Conservation (phyloP, 53 echinoderm and acorn worm genomes). For the Patiria pectinifera region DNA sequence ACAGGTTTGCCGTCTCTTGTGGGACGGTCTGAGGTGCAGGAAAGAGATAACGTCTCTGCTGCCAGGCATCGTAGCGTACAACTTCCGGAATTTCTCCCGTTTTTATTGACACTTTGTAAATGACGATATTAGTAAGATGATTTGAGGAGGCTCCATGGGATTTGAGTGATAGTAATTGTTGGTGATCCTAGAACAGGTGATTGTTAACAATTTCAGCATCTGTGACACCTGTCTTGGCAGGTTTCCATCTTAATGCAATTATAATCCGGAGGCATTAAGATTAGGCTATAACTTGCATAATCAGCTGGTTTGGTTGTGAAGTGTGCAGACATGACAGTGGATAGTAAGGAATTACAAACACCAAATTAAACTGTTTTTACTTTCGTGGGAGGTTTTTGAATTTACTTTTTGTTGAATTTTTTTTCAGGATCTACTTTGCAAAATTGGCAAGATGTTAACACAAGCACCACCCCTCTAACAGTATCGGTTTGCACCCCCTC, state of each 20-base stretch:
- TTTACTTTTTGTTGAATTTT: too few relatives aligned
- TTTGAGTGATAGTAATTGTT: background rate
- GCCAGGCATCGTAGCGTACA: background rate
- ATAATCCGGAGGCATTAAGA: too few relatives aligned
- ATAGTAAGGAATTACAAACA: too few relatives aligned
- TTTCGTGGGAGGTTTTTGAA: too few relatives aligned
- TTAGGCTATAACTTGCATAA: too few relatives aligned
- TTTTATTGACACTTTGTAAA: background rate
- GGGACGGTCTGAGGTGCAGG: background rate
- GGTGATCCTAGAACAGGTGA: background rate
- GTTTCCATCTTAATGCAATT: background rate
- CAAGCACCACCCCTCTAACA: too few relatives aligned
- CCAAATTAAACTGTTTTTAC: too few relatives aligned
- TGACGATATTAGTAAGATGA: background rate
- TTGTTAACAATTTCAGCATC: background rate
- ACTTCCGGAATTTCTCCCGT: background rate
- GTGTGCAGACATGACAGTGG: too few relatives aligned
- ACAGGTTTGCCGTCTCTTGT: background rate
- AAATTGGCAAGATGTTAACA: too few relatives aligned
- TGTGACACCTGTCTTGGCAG: background rate
- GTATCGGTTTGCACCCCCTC: too few relatives aligned
- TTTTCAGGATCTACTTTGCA: too few relatives aligned
- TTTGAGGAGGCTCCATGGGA: background rate
- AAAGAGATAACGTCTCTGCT: constrained; percentile 7
- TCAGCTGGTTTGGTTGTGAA: too few relatives aligned